Base-by-base conservation (phyloP, 2,797 vertebrate genomes). In the Anguilla megastoma region DNA sequence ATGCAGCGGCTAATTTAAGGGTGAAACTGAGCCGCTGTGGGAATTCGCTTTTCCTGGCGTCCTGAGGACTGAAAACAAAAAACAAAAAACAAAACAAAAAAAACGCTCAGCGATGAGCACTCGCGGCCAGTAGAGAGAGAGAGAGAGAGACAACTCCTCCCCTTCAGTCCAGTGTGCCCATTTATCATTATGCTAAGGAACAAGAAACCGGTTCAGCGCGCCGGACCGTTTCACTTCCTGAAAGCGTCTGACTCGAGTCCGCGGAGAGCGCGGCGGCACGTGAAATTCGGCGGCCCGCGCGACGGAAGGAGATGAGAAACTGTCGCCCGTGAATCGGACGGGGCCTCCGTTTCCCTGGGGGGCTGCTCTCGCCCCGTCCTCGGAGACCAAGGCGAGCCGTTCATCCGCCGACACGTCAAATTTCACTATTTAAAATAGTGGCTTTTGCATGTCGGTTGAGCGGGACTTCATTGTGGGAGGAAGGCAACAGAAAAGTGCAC, bases 131-230 rank as follows among this genome's bases (percentile, higher is more conserved):
- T n/a, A 41, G 36, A 41, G 36, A 10, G 21, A 82, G 79, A 48
- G 18, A 82, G 79, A 50, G 21, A 10, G 18, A 82, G 79, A 50
- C 9, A 50, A 50, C 45, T 24, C 36, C 76, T 48, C 41, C 36
- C 36, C 79, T 24, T n/a, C 79, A 48, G 5, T 48, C 41, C 48
- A 82, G 79, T 48, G 45, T 7, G 30, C 18, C 79, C 41, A 82
- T 82, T 82, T 82, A 50, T 82, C 41, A 82, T 33, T 50, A 82
- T 27, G 79, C 79, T 48, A 82, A 82, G 45, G 50, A 82, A 82
- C 3, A 82, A 50, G 45, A 50, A 82, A 82, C 3, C 79, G 7
- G 41, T 82, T 50, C 45, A 24, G 41, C 2, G 45, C 16, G 50
- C 16, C 2, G 9, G 16, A 82, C 45, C 79, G 50, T n/a, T 82